Percentiles rank a stretch among this genome's conserved stretches.
Conservation (phyloP, 2,888 invertebrate genomes). For the Panopea generosa region DNA sequence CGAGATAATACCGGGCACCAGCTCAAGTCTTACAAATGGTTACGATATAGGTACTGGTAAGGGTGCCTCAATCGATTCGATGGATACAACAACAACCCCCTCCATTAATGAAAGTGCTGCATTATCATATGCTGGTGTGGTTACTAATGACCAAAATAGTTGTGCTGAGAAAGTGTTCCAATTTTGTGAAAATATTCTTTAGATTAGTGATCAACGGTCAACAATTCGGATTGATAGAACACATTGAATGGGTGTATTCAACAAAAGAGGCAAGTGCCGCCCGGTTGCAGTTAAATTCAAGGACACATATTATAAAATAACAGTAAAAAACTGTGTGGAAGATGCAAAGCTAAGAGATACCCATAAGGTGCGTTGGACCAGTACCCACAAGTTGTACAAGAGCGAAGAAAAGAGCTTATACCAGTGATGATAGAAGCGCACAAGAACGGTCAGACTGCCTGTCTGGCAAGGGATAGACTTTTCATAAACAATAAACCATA, state of each 20-base stretch:
- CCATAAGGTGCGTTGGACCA: slow-evolving; percentile 11
- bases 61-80: no score
- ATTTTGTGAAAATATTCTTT: no score
- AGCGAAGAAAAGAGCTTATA: slow-evolving; percentile 5
- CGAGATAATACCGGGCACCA: no score
- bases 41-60: no score
- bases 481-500: slow-evolving; percentile 21
- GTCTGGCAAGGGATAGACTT: slow-evolving; percentile 13
- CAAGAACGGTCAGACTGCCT: not conserved
- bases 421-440: slow-evolving; percentile 8
- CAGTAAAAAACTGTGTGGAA: slow-evolving; percentile 4
- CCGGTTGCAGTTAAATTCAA: slow-evolving; percentile 9
- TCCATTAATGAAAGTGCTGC: no score
- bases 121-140: no score
- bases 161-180: no score
- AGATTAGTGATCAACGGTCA: not conserved
- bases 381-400: slow-evolving; percentile 8
- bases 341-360: slow-evolving; percentile 8
- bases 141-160: no score
- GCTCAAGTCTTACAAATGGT: no score
- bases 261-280: not conserved
- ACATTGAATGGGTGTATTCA: not conserved
- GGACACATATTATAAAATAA: slow-evolving; percentile 8
- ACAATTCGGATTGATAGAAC: slow-evolving; percentile 4
- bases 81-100: no score